These are phyloP conservation scores for Mobula birostris DNA, from an alignment of 2,113 vertebrate species.

Conservation along the genomic window DNA sequence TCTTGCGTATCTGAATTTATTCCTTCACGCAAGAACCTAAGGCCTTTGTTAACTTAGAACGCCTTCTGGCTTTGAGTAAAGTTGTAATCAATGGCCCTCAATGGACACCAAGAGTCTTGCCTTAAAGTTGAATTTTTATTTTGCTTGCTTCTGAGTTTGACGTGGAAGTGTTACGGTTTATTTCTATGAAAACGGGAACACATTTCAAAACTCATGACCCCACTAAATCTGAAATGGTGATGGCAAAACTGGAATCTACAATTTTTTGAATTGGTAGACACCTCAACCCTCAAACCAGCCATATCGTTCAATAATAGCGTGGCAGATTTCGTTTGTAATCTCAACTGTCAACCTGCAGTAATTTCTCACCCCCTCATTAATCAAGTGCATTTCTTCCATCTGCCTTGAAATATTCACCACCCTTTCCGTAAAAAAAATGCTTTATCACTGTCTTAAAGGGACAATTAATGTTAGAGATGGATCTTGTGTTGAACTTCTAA, in stretches of 20 bases:
- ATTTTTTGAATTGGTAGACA: too few relatives aligned
- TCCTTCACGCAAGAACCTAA: background rate
- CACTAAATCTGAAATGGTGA: background rate
- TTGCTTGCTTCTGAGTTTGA: background rate
- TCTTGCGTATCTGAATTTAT: background rate
- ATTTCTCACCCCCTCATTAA: too few relatives aligned
- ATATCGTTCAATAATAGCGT: too few relatives aligned
- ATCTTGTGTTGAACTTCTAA: background rate
- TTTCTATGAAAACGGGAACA: background rate
- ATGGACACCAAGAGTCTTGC: background rate
- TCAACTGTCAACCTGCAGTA: too few relatives aligned
- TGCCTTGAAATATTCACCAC: too few relatives aligned
- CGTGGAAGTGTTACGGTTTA: background rate
- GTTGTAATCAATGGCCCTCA: background rate
- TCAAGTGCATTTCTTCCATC: too few relatives aligned
- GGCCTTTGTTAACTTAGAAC: background rate
- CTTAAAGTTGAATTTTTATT: background rate
- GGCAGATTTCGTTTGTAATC: too few relatives aligned
- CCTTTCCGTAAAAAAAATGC: too few relatives aligned
- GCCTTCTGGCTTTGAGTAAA: background rate
- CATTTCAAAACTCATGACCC: background rate
- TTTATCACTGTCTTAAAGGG: too few relatives aligned
- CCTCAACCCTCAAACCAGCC: too few relatives aligned
- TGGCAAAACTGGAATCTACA: background rate
- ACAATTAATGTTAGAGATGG: background rate